Evolutionary conservation across 2,888 invertebrate genomes (phyloP).

Genomic region (Patella pellucida): DNA sequence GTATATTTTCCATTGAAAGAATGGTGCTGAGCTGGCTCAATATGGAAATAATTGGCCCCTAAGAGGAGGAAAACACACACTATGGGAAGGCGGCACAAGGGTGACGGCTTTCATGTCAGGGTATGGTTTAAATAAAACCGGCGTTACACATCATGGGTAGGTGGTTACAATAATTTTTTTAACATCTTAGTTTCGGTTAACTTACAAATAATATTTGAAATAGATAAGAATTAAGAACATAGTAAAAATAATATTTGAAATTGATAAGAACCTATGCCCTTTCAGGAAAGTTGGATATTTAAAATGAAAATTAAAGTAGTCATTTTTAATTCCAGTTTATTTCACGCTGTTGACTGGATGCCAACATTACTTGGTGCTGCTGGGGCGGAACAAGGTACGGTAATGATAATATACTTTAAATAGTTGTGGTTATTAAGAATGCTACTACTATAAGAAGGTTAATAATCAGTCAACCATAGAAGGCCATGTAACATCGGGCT

Average conservation of each 20-base stretch:
- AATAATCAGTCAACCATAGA: too few species aligned
- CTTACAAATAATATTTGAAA: neutral
- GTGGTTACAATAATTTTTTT: too few species aligned
- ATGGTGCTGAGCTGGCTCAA: slow-evolving; percentile 54
- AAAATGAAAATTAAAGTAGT: neutral
- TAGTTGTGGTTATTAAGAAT: too few species aligned
- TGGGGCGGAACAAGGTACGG: slow-evolving; percentile 13
- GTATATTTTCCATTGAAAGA: slow-evolving; percentile 45
- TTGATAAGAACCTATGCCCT: too few species aligned
- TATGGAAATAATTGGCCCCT: slow-evolving; percentile 24
- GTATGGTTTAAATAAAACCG: slow-evolving; percentile 16
- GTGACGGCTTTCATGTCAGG: slow-evolving; percentile 26
- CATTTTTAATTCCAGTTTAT: slow-evolving; percentile 19
- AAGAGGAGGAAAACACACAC: slow-evolving; percentile 26
- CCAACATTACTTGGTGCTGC: slow-evolving; percentile 31
- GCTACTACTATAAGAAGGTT: too few species aligned
- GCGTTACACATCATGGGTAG: slow-evolving; percentile 24
- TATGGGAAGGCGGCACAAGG: slow-evolving; percentile 34
- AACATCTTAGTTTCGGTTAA: neutral
- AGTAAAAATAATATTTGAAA: too few species aligned
- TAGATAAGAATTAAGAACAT: too few species aligned
- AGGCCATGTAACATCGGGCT: too few species aligned
- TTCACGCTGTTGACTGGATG: slow-evolving; percentile 36
- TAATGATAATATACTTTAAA: too few species aligned
- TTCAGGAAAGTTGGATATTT: neutral